A percentile compares a stretch with the other conserved stretches of the same genome.
Conservation (phyloP, 2,888 invertebrate genomes). For the Phlogophora meticulosa region DNA sequence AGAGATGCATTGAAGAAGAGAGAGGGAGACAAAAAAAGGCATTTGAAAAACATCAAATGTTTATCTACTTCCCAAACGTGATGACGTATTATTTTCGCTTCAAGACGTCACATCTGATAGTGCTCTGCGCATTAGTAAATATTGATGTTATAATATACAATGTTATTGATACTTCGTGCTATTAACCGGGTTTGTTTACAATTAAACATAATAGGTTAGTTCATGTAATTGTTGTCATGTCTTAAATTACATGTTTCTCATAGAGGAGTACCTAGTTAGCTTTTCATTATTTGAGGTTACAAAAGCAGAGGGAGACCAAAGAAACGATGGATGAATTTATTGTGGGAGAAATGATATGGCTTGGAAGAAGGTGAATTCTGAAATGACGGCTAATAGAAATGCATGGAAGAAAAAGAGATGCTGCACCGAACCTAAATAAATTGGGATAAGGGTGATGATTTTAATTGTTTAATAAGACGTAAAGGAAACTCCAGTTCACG, state of each 20-base stretch:
- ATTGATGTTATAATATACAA: constrained; percentile 10
- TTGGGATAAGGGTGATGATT: no score
- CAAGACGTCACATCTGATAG: constrained; percentile 19
- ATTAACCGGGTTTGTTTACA: constrained; percentile 34
- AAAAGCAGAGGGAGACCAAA: no score
- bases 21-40: no score
- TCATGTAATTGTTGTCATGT: constrained; percentile 32
- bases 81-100: constrained; percentile 20
- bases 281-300: neutral
- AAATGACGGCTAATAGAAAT: no score
- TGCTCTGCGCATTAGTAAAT: constrained; percentile 23
- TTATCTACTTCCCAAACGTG: neutral
- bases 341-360: no score
- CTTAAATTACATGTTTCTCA: neutral
- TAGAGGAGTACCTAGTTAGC: neutral
- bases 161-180: constrained; percentile 9
- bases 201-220: constrained; percentile 9
- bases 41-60: neutral
- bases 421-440: no score
- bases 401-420: no score
- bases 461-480: no score
- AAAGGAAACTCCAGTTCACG: no score
- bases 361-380: no score
- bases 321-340: no score
- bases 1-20: no score